Evolutionary conservation across 2,113 vertebrate genomes (phyloP), one percentile per base, ranked within the genome.

Genomic region (Propithecus coquereli): DNA sequence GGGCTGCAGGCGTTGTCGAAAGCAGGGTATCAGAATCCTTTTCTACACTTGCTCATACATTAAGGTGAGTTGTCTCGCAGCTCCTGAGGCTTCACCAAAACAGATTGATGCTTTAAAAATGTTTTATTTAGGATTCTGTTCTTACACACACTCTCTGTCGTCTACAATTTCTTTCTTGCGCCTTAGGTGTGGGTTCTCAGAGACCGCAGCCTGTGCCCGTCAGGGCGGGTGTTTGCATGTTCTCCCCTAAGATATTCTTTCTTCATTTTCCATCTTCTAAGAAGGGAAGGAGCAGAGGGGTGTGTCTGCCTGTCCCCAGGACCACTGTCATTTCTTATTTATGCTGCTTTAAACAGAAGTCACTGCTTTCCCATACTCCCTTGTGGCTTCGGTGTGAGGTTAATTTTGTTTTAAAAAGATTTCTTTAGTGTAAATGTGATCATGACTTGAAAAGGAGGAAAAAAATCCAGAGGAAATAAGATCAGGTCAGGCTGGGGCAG

Each of bases 81-180:
- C 37, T 80, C 59, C 63, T n/a, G 70, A 96, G 61, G 47, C 43
- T 52, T 10, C 17, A 2, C 81, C 5, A 54, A 80, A 95, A 54
- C 18, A 93, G 65, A 81, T 23, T 74, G 88, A 57, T 23, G 83
- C 94, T 77, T 95, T 97, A 87, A 87, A 66, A 27, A 87, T 13
- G 37, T 95, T 98, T 96, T 96, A 45, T 96, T 97, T 96, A 27
- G 94, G 96, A 54, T 43, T 40, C 0, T 47, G 88, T 86, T 70
- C 59, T 77, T 54, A 1, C 3, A 3, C 87, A 27, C 54, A 12
- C 59, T 82, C 95, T 97, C 97, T 96, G 4, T 94, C 97, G 87
- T 73, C 81, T 83, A 50, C 65, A 96, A 95, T 90, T 45, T 94
- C 81, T 94, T 92, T 96, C 79, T 94, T 68, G 20, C 23, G 43